Conservation (phyloP, 2,797 vertebrate genomes). For the Spinibarbus caldwelli region DNA sequence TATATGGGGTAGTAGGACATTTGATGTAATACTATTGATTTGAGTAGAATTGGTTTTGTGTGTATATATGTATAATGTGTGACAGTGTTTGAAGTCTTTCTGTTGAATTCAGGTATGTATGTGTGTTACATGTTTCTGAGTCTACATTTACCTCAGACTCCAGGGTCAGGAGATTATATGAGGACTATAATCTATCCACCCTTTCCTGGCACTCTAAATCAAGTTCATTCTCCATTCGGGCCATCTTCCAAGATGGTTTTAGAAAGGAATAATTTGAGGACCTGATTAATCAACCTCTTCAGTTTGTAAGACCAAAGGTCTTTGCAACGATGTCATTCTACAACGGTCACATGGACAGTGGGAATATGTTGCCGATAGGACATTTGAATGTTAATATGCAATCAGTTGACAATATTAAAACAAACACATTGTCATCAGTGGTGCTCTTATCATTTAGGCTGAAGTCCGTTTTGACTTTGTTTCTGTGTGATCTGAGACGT, state of each 20-base stretch:
- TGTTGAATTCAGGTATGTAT: neutral
- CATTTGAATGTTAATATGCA: slow-evolving; percentile 45
- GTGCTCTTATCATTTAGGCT: slow-evolving; percentile 56
- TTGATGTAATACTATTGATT: slow-evolving; percentile 69
- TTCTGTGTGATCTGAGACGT: slow-evolving; percentile 64
- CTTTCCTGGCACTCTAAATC: slow-evolving; percentile 70
- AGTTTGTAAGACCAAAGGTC: slow-evolving; percentile 25
- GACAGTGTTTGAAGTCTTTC: neutral
- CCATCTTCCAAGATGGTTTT: slow-evolving; percentile 27
- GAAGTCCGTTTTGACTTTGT: slow-evolving; percentile 56
- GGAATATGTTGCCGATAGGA: slow-evolving; percentile 20
- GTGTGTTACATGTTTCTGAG: slow-evolving; percentile 35
- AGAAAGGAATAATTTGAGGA: slow-evolving; percentile 26
- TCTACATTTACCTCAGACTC: slow-evolving; percentile 75
- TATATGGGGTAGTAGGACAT: slow-evolving; percentile 65
- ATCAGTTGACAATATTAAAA: slow-evolving; percentile 44
- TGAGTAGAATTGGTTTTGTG: slow-evolving; percentile 65
- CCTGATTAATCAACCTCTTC: neutral
- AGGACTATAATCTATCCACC: slow-evolving; percentile 72
- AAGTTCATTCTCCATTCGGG: slow-evolving; percentile 63
- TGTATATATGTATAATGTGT: neutral
- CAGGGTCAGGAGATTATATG: slow-evolving; percentile 74
- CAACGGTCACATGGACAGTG: neutral
- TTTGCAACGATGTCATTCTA: slow-evolving; percentile 19
- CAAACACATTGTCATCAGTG: slow-evolving; percentile 45